Base-by-base conservation (phyloP, 2,888 invertebrate genomes). In the Conistra vaccinii region DNA sequence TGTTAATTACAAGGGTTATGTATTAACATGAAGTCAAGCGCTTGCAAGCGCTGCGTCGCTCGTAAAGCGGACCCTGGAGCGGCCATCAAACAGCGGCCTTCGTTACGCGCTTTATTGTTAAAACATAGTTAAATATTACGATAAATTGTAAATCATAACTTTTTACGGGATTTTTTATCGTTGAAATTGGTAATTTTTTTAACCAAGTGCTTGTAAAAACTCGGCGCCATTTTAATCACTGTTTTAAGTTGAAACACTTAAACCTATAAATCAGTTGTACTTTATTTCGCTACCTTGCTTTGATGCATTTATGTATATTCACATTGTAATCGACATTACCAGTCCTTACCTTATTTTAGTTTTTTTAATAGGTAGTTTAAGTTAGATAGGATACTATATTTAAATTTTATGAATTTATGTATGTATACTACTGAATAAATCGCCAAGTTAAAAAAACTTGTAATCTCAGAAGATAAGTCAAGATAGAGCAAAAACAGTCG, bases 71-170 rank as follows among this genome's bases (percentile, higher is more conserved):
- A 39, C 51, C 35, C 32, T 51, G 55, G 7, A 45, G 53, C 20
- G 29, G 10, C 32, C 61, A 65, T 70, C 66, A 78, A 76, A 42
- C 39, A 7, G 17, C 53, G 17, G 29, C n/a, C 35, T 65, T 66
- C 26, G 61, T 42, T 65, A 70, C 58, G 14, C n/a, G 23, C 12
- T 63, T 60, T 68, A 77, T 77, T 66, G 26, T 69, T 75, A 42
- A 78, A 82, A 68, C 60, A 71, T 65, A 51, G 42, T 78, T 55
- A 62, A 69, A 29, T 55, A 39, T 77, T 29, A 62, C 48, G 51
- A 70, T 76, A 61, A 65, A 60, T 69, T 71, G 48, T 51, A 71
- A 78, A 82, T 76, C 67, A 62, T 66, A 79, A 71, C 45, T 42
- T 74, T 62, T 68, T 63, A 65, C 29, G 35, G 20, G 2, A 32